Evolutionary conservation across 2,888 invertebrate species (phyloP).

Genomic region (Barypeithes pellucidus): DNA sequence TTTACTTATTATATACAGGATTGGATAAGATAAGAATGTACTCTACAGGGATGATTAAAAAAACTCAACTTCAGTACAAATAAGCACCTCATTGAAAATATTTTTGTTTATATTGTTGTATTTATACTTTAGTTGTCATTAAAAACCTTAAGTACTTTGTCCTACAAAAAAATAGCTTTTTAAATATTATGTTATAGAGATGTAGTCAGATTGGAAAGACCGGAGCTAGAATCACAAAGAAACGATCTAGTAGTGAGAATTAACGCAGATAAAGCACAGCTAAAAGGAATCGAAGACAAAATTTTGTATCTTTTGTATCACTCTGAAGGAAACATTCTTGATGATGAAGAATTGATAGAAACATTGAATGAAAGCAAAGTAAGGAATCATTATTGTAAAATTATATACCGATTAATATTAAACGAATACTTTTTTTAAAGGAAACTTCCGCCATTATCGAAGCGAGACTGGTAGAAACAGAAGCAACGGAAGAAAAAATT

Average conservation of each 20-base stretch:
- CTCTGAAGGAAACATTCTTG: conserved; percentile 91
- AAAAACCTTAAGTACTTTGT: too few species aligned
- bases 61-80: too few species aligned
- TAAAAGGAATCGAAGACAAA: conserved; percentile 91
- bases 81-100: too few species aligned
- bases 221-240: conserved; percentile 87
- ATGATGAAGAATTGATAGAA: conserved; percentile 94
- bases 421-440: conserved; percentile 66
- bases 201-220: conserved; percentile 92
- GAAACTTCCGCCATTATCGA: conserved; percentile 93
- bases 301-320: conserved; percentile 87
- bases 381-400: conserved; percentile 45
- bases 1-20: too few species aligned
- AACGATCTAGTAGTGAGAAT: conserved; percentile 89
- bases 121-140: too few species aligned
- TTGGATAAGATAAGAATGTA: too few species aligned
- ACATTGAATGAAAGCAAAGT: conserved; percentile 91
- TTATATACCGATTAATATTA: not conserved
- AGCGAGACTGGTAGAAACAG: conserved; percentile 88
- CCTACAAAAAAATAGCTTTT: too few species aligned
- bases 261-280: conserved; percentile 87
- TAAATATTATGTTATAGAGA: conserved; percentile 73
- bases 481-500: conserved; percentile 89
- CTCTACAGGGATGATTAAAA: too few species aligned
- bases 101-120: too few species aligned